Percentiles rank a stretch among this genome's conserved stretches.
phyloP scores from a whole-genome alignment of 2,113 vertebrate genomes.

The Mastomys coucha region DNA sequence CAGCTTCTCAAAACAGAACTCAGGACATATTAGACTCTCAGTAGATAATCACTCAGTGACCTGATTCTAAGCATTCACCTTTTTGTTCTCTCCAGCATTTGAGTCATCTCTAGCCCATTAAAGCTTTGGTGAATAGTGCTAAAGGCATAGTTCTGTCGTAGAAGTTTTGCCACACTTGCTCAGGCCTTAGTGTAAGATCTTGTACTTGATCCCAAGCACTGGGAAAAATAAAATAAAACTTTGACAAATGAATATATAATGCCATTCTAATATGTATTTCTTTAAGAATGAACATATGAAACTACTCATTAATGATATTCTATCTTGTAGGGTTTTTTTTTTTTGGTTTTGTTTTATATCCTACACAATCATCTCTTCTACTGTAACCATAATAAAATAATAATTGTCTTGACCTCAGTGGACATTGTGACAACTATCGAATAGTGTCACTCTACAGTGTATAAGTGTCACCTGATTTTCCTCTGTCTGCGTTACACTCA shows the following conservation, averaged over 20 bases:
- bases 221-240: background rate
- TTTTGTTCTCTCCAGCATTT: background rate
- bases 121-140: background rate
- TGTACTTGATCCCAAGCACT: background rate
- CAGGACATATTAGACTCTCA: background rate
- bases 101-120: background rate
- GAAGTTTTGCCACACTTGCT: background rate
- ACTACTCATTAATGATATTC: constrained; percentile 2
- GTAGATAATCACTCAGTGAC: background rate
- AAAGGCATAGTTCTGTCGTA: background rate
- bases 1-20: constrained; percentile 32
- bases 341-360: background rate
- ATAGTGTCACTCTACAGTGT: background rate
- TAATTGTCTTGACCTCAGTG: constrained; percentile 23
- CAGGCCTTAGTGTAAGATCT: too few relatives aligned
- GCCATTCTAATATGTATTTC: background rate
- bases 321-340: background rate
- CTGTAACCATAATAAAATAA: background rate
- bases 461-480: background rate
- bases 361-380: constrained; percentile 12
- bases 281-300: constrained; percentile 26
- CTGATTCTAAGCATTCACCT: background rate
- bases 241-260: constrained; percentile 32
- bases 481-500: background rate
- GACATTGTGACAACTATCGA: background rate